Base-by-base conservation (phyloP, 2,888 invertebrate genomes). In the Pachymerium ferrugineum region DNA sequence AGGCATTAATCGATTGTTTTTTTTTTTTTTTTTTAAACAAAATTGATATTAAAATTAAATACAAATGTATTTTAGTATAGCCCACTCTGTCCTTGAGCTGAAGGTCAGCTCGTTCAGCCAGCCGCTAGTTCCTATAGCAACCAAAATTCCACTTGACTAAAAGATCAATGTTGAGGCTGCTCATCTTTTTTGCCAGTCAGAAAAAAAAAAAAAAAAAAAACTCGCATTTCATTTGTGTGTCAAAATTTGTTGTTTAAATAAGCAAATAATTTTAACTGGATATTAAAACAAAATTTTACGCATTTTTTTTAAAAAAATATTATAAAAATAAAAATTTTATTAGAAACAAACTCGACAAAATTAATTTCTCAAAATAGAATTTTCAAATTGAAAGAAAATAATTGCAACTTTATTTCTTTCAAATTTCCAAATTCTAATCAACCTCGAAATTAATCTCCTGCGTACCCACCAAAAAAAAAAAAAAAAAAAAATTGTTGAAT, bases 111-210 rank as follows among this genome's bases (percentile, higher is more conserved):
- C 62, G 62, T 62, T 62, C 62, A 62, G 25, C 62, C n/a, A 62
- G 62, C 62, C 62, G 62, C n/a, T 28, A 10, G 62, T 62, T 62
- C 28, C 62, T 28, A 62, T 28, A n/a, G 62, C 62, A 62, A 62
- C 62, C 25, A 62, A 28, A 62, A 62, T 28, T 62, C 62, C 62
- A 62, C 62, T 62, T 28, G 14, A 22, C 62, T 62, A 28, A 62
- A 62, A 62, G 62, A 62, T 62, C 62, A 62, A 62, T 62, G 62
- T 62, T 62, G 62, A 62, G 62, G 28, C 62, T 62, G 62, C 62
- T 62, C 28, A 62, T 62, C 62, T 62, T 62, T n/a, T n/a, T 62
- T 28, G 19, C 47, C 16, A 38, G 62, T 28, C 62, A 28, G 6
- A 62, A 62, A 28, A 25, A 28, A 19, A 25, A 25, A 54, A 54